Evolutionary conservation across 1,140 invertebrate genomes (phyloP), one percentile per base, ranked within the genome.

Genomic region (Drosophila elegans): DNA sequence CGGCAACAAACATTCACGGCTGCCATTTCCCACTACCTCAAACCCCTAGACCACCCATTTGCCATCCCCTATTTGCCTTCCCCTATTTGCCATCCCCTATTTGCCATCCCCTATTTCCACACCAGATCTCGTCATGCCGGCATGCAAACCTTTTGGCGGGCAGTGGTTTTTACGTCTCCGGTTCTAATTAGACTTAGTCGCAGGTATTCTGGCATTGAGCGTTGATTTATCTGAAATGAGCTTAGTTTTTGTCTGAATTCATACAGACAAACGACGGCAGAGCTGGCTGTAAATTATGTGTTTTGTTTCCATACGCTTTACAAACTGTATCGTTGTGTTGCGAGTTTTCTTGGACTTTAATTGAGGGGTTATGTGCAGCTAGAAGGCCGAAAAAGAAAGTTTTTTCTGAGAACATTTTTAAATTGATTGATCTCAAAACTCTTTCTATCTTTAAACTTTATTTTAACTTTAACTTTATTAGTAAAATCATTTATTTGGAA

Each of bases 141-240:
- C 41, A 7, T 49, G 36, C 63, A 34, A 66, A 67, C 63, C 63
- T 66, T 67, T 66, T 67, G 63, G 21, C 42, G 45, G 45, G 56
- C 61, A 54, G 74, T 63, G 78, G 85, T 82, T 89, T 88, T 80
- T 89, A 84, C 89, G 84, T 89, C 84, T 89, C 84, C 84, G 84
- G 84, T 89, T 89, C 84, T 89, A 89, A 89, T 89, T 89, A 84
- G 72, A 89, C 82, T 67, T 78, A 67, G 74, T 80, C 48, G 62
- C 48, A 84, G 71, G 74, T 80, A 66, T 38, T 59, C 64, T 88
- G 83, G 76, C 83, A 88, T 89, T 88, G 83, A 89, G 80, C 84
- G 80, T 54, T 88, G 84, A 88, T 88, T 88, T 88, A 84, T 89
- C 52, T 51, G 67, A 88, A 83, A 76, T 59, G 83, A 55, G 76